Evolutionary conservation across 2,113 vertebrate genomes (phyloP), one percentile per base, ranked within the genome.

Genomic region (Thamnaconus septentrionalis): DNA sequence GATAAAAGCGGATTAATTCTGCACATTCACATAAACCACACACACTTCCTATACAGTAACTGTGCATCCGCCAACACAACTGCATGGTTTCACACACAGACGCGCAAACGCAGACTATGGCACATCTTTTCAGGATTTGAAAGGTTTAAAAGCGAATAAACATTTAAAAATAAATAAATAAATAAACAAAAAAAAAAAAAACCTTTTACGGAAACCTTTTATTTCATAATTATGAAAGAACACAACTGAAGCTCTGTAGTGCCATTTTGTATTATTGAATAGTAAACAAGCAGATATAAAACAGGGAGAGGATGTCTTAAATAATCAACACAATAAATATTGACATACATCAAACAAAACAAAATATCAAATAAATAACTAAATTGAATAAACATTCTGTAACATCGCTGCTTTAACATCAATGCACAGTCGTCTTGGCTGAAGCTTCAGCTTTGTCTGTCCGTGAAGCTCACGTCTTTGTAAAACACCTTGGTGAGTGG

Each of bases 401-500:
- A 51, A 43, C 18, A 31, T 31, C 18, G 18, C 18, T 31, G 18
- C 7, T 7, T 46, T 65, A 49, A 52, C 41, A 73, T 50, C 53
- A 10, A 53, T 69, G 5, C 41, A 53, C 1, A 7, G 4, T 53
- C 48, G 48, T 42, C 11, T 41, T 18, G 57, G 11, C 5, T 44
- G 3, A 41, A 8, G 9, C 5, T 48, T 7, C 11, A 42, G 18
- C 7, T 10, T 41, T 43, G 61, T 12, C 9, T 55, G 10, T 55
- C 50, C 41, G 45, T 8, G 6, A 66, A 10, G 85, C 81, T 91
- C 70, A 93, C 76, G 71, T 93, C 89, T 83, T 93, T 94, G 73
- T 90, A 90, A 69, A 91, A 93, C 67, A 93, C 91, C 56, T 91
- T 92, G 40, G 91, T 92, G 48, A 94, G 81, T 0, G 88, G 86